Percentiles rank a stretch among this genome's conserved stretches.
Evolutionary conservation across 2,888 invertebrate genomes (phyloP).

Genomic region (Mimachlamys varia): DNA sequence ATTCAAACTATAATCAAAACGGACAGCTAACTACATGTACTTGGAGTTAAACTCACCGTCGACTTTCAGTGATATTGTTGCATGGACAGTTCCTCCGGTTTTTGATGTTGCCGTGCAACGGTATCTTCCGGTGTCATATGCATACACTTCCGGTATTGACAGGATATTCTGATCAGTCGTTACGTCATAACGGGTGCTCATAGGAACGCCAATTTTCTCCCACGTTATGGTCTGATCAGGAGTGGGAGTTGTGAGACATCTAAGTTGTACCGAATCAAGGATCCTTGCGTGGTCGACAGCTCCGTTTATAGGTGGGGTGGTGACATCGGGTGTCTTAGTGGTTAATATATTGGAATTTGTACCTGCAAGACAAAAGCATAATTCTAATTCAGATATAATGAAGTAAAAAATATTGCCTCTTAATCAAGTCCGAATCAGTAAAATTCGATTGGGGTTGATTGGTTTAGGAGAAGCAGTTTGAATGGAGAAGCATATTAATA

Average conservation of each 20-base stretch:
- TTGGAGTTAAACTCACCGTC: neutral
- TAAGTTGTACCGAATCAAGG: neutral
- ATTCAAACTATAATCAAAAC: no score
- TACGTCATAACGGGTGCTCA: neutral
- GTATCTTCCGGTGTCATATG: slow-evolving; percentile 24
- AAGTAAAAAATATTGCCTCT: no score
- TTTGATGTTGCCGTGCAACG: neutral
- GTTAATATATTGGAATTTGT: no score
- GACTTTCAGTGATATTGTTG: neutral
- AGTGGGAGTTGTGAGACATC: neutral
- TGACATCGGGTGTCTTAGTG: no score
- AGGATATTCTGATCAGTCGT: neutral
- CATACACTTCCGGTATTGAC: slow-evolving; percentile 5
- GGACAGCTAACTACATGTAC: no score
- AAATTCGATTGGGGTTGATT: no score
- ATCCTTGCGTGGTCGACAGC: neutral
- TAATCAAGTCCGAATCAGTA: no score
- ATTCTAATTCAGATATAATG: no score
- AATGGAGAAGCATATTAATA: no score
- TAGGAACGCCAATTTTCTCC: slow-evolving; percentile 14
- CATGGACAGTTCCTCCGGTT: neutral
- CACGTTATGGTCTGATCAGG: neutral
- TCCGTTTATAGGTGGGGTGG: neutral
- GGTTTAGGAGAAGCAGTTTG: no score
- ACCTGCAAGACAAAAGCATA: no score